Conservation (phyloP, 2,888 invertebrate genomes). For the Drosophila monieri region DNA sequence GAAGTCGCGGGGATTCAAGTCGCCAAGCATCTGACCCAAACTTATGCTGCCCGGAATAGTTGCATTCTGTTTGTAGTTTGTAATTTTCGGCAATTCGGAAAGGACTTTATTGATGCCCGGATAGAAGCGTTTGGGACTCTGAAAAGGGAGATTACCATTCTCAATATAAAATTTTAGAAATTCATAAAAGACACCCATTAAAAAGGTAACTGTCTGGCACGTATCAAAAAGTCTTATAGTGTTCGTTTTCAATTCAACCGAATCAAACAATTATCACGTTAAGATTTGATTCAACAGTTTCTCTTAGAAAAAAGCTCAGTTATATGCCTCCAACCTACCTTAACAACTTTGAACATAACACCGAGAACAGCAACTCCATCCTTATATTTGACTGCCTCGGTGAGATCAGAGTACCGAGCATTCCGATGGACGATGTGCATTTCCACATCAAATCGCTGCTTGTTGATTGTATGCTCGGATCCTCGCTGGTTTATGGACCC, state of each 20-base stretch:
- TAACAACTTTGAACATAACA: conserved; percentile 84
- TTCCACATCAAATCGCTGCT: conserved; percentile 86
- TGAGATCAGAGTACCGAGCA: conserved; percentile 85
- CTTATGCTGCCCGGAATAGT: conserved; percentile 54
- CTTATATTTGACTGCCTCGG: conserved; percentile 84
- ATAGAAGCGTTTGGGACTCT: conserved; percentile 59
- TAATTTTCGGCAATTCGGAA: conserved; percentile 50
- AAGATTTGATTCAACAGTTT: neutral
- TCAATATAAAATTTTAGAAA: neutral
- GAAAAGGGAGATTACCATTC: neutral
- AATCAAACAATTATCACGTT: neutral
- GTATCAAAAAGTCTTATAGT: neutral
- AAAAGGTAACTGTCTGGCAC: neutral
- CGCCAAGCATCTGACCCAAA: conserved; percentile 73
- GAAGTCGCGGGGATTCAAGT: conserved; percentile 71
- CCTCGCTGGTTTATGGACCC: conserved; percentile 87
- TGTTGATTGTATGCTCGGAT: conserved; percentile 83
- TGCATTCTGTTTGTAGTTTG: conserved; percentile 51
- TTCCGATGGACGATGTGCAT: conserved; percentile 88
- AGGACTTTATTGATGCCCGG: conserved; percentile 71
- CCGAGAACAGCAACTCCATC: conserved; percentile 88
- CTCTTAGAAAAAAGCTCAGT: too few relatives aligned
- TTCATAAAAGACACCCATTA: neutral
- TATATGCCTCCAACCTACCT: conserved; percentile 27
- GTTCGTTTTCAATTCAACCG: neutral